A percentile compares a stretch with the other conserved stretches of the same genome.
Conservation (phyloP, 1,140 invertebrate genomes). For the Theocolax elegans region DNA sequence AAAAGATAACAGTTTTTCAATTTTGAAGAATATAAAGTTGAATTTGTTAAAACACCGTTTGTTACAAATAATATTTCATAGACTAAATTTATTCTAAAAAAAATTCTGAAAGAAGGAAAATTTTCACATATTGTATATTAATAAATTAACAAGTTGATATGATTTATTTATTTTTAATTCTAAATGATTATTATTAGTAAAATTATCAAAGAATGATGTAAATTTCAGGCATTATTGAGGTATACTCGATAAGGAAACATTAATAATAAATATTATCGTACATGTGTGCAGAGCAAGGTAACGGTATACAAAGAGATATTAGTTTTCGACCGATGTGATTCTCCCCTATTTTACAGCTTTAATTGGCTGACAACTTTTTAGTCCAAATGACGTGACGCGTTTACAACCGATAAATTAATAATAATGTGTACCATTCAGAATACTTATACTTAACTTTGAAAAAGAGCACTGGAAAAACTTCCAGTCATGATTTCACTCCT, state of each 20-base stretch:
- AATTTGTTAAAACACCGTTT: no score
- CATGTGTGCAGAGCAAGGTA: neutral
- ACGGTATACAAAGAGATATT: neutral
- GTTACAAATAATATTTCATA: no score
- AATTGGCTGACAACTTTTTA: neutral
- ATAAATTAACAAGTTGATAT: no score
- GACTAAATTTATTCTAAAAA: no score
- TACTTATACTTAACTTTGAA: neutral
- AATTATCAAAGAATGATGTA: constrained; percentile 18
- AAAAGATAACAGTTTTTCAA: no score
- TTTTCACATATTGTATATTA: no score
- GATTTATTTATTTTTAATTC: no score
- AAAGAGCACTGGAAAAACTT: neutral
- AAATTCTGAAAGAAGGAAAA: no score
- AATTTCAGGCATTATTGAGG: constrained; percentile 18
- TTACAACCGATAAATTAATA: neutral
- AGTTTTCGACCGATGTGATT: neutral
- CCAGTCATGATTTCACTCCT: neutral
- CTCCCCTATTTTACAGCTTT: neutral
- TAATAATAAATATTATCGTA: constrained; percentile 19
- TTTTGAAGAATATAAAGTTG: no score
- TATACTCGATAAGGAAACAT: neutral
- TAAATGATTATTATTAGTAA: no score
- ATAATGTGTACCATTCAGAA: no score
- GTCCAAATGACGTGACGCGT: neutral